These are phyloP conservation scores for Lasiurus borealis DNA, from an alignment of 2,113 vertebrate genomes.

Conservation along the genomic window DNA sequence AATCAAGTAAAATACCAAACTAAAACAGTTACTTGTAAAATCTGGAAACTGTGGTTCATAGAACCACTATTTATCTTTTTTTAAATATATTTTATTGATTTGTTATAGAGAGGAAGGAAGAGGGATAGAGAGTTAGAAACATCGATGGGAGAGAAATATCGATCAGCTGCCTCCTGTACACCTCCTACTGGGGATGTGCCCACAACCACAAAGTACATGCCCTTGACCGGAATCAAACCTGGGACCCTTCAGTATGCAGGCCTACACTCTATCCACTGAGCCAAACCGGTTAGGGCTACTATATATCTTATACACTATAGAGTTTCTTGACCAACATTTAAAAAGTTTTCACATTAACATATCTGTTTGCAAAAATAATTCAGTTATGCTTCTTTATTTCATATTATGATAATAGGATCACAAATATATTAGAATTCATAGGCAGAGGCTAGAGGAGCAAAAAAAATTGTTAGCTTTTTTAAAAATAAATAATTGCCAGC, in stretches of 20 bases:
- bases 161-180: too few species aligned
- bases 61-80: not conserved
- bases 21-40: not conserved
- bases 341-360: not conserved
- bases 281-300: not conserved
- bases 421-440: slow-evolving; percentile 18
- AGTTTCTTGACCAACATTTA: not conserved
- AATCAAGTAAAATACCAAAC: not conserved
- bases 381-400: slow-evolving; percentile 7
- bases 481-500: too few species aligned
- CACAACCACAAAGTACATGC: too few species aligned
- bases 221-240: too few species aligned
- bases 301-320: not conserved
- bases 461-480: not conserved
- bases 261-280: too few species aligned
- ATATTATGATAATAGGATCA: not conserved
- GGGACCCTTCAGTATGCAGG: too few species aligned
- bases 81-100: too few species aligned
- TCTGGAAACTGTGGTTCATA: not conserved
- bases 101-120: too few species aligned
- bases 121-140: too few species aligned
- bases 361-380: not conserved
- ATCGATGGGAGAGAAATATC: too few species aligned
- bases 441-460: not conserved
- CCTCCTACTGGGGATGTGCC: too few species aligned